phyloP scores from a whole-genome alignment of 2,113 vertebrate species.

The Laticauda laticaudata region DNA sequence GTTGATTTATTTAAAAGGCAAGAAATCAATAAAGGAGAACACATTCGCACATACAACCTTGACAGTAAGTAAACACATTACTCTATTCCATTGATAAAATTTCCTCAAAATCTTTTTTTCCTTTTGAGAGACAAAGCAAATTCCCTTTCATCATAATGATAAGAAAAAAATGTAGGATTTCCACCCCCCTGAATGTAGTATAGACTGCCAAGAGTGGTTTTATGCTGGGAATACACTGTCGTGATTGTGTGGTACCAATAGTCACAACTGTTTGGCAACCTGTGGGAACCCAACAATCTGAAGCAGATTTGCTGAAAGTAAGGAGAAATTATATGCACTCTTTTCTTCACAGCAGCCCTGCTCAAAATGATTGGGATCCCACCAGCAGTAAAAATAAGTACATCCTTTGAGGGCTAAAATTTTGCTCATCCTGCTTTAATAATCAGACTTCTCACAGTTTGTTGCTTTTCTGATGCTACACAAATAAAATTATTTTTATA shows the following conservation, averaged over 20 bases:
- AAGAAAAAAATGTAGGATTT: neutral
- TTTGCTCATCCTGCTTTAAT: neutral
- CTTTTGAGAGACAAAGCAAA: neutral
- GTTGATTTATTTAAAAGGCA: neutral
- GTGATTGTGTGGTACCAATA: neutral
- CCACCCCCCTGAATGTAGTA: neutral
- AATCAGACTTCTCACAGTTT: neutral
- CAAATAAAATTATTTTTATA: neutral
- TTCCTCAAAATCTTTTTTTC: neutral
- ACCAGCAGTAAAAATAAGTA: neutral
- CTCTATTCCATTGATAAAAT: neutral
- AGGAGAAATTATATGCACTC: neutral
- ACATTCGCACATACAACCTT: neutral
- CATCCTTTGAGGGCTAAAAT: neutral
- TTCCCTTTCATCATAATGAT: neutral
- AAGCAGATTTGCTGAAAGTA: neutral
- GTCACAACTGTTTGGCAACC: neutral
- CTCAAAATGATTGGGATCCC: neutral
- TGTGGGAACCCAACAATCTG: neutral
- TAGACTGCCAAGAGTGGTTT: neutral
- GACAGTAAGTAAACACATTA: neutral
- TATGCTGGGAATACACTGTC: neutral
- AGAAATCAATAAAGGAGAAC: neutral
- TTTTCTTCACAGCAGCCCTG: neutral
- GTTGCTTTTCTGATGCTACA: slow-evolving; percentile 1